Conservation (phyloP, 2,113 vertebrate genomes). For the Ahaetulla prasina region DNA sequence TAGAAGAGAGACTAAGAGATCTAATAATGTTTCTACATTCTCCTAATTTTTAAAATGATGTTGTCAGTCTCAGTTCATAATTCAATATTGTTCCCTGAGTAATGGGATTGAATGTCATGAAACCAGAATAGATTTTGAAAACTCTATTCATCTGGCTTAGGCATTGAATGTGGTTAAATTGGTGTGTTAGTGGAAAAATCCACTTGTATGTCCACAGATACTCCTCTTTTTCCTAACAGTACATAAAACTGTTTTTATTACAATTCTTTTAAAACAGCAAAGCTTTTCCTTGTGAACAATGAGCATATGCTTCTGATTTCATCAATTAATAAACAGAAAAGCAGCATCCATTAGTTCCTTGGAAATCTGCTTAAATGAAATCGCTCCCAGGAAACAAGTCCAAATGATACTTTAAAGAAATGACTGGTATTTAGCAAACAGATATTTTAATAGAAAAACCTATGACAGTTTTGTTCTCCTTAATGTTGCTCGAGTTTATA, state of each 20-base stretch:
- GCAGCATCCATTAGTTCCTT: constrained; percentile 60
- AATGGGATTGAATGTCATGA: not conserved
- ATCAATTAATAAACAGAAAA: constrained; percentile 31
- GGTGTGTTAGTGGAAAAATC: not conserved
- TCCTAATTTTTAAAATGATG: not conserved
- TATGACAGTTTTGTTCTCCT: constrained; percentile 61
- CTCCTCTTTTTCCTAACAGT: not conserved
- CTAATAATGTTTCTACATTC: constrained; percentile 1
- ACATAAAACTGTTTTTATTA: not conserved
- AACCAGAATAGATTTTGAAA: not conserved
- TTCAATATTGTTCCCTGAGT: not conserved
- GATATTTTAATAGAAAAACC: constrained; percentile 65
- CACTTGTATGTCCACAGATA: not conserved
- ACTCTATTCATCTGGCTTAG: not conserved
- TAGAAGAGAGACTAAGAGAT: not conserved
- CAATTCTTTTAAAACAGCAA: not conserved
- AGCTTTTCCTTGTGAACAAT: not conserved
- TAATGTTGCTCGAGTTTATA: constrained; percentile 60
- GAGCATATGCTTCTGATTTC: constrained; percentile 15
- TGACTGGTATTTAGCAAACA: constrained; percentile 67
- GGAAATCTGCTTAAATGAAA: constrained; percentile 55
- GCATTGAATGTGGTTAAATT: not conserved
- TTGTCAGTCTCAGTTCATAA: constrained; percentile 11
- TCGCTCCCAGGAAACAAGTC: constrained; percentile 66
- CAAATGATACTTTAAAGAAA: constrained; percentile 63